These are phyloP conservation scores for Mesochorus sp. DNA, from an alignment of 2,888 invertebrate genomes.

Conservation along the genomic window DNA sequence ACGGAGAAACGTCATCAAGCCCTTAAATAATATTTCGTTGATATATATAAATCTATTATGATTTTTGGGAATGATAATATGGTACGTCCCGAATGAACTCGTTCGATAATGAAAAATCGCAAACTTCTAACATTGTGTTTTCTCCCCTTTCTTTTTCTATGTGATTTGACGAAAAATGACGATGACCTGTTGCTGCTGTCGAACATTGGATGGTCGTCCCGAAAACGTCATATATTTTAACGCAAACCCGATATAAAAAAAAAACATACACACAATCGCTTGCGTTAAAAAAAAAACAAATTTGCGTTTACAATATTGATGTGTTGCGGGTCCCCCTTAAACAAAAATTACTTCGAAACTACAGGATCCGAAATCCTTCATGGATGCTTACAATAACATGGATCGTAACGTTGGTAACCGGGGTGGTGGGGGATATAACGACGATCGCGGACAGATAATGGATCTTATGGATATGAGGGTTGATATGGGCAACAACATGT, in stretches of 20 bases:
- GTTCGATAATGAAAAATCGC: constrained; percentile 32
- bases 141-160: constrained; percentile 83
- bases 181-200: constrained; percentile 82
- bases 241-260: constrained; percentile 63
- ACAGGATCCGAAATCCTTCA: constrained; percentile 82
- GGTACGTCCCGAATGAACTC: constrained; percentile 32
- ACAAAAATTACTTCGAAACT: constrained; percentile 49
- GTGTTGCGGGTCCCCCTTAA: constrained; percentile 38
- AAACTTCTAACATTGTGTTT: constrained; percentile 80
- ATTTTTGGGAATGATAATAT: constrained; percentile 23
- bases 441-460: constrained; percentile 81
- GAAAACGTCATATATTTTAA: constrained; percentile 77
- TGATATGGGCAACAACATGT: constrained; percentile 79
- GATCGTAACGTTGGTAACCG: constrained; percentile 77
- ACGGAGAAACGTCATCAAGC: background rate
- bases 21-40: constrained; percentile 1
- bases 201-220: constrained; percentile 81
- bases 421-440: constrained; percentile 79
- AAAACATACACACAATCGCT: constrained; percentile 48
- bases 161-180: constrained; percentile 82
- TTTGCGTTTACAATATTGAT: constrained; percentile 31
- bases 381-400: constrained; percentile 82
- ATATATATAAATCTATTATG: constrained; percentile 1
- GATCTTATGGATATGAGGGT: constrained; percentile 82
- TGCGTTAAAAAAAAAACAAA: constrained; percentile 38